These are phyloP conservation scores for Anguilla rostrata DNA, from an alignment of 2,113 vertebrate genomes.

Conservation along the genomic window DNA sequence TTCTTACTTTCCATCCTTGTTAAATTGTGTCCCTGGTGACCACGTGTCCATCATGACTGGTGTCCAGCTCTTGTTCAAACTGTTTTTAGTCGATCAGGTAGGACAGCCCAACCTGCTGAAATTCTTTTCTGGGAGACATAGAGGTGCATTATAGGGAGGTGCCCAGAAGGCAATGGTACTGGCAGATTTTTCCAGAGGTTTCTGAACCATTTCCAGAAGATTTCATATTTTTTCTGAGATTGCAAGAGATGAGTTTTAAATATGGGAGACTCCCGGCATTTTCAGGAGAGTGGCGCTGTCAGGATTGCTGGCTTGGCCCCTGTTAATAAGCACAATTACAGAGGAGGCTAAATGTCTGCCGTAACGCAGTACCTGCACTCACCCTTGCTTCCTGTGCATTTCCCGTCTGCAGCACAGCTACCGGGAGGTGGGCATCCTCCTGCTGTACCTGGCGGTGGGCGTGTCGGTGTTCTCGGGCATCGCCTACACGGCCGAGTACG, in stretches of 20 bases:
- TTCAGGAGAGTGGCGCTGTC: no score
- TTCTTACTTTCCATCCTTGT: not conserved
- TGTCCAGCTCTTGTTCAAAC: not conserved
- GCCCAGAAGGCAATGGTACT: no score
- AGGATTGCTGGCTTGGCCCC: no score
- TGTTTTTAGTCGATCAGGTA: not conserved
- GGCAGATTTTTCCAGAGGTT: no score
- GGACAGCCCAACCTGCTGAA: not conserved
- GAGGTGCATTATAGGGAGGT: no score
- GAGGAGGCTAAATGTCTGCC: not conserved
- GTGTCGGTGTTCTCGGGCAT: conserved; percentile 92
- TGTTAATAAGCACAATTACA: not conserved
- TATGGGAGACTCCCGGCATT: no score
- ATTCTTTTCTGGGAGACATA: no score
- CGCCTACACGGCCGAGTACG: conserved; percentile 91
- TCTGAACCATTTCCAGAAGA: no score
- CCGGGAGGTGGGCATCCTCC: conserved; percentile 90
- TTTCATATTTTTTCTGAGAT: no score
- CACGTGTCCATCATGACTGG: not conserved
- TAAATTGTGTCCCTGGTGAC: not conserved
- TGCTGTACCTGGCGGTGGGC: conserved; percentile 91
- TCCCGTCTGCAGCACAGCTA: conserved; percentile 89
- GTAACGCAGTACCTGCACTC: not conserved
- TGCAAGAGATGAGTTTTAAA: no score
- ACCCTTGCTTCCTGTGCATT: conserved; percentile 10